Base-by-base conservation (phyloP, 2,888 invertebrate genomes). In the Tetranychus piercei region DNA sequence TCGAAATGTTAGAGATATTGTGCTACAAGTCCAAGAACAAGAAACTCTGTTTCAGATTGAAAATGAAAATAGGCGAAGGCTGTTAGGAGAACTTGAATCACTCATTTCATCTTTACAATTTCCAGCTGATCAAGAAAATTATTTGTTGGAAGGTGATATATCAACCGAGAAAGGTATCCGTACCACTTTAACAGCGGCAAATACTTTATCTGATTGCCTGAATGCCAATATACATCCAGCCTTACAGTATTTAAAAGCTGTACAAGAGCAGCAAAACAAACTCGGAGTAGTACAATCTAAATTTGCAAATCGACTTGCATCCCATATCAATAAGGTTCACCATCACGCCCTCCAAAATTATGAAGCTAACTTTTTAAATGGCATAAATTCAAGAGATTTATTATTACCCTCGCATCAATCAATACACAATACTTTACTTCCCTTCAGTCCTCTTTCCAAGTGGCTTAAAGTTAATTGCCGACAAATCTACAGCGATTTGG, bases 311-410 rank as follows among this genome's bases (percentile, higher is more conserved):
- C 88, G 89, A 71, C 87, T 96, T 74, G 89, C 90, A 76, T 87
- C 94, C 23, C 94, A 96, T 82, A 86, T 97, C 73, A 94, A 94
- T 82, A 95, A 96, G 84, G 86, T 93, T 74, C 93, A 97, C 79
- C 92, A 94, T 80, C 94, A 96, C 84, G 88, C 94, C 84, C 94
- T 86, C 79, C 80, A 80, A 76, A 34, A 75, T 34, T 76, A 76
- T 64, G 65, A 22, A 22, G 73, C 75, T 44, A 45, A 70, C 1
- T 77, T 78, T 74, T 76, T 78, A 20, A n/a, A 67, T 5, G 66
- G 72, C 64, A 78, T 73, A 18, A 64, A 64, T 44, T 20, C 23
- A 7, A 78, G 79, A 23, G 83, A 83, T 69, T 83, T 91, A 74
- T 86, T 87, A 45, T 84, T 94, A 78, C 90, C 91, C 0, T 88